phyloP scores from a whole-genome alignment of 2,797 vertebrate species.

The Sebastes vulpes region DNA sequence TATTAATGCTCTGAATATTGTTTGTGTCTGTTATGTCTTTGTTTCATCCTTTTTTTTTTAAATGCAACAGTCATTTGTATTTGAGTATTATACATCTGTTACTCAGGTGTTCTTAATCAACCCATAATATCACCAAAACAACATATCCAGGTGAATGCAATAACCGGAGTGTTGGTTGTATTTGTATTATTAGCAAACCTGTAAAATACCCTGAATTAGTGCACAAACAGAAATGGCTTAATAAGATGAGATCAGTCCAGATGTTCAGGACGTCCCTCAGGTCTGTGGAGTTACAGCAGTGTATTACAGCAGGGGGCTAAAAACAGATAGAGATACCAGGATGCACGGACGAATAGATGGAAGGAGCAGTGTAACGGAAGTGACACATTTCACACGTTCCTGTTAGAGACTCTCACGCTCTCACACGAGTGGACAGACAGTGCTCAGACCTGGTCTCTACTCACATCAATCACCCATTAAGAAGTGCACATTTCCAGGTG shows the following conservation, averaged over 20 bases:
- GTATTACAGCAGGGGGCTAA: constrained; percentile 5
- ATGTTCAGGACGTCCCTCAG: not conserved
- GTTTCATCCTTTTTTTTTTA: not conserved
- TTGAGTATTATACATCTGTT: not conserved
- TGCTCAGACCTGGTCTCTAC: constrained; percentile 47
- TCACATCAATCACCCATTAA: constrained; percentile 42
- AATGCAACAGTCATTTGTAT: not conserved
- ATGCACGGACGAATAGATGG: constrained; percentile 24
- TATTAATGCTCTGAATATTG: too few relatives aligned
- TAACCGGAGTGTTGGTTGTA: not conserved
- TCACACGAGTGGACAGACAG: constrained; percentile 37
- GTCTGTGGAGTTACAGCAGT: not conserved
- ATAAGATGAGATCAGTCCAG: not conserved
- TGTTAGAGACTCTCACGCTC: constrained; percentile 44
- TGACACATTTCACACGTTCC: constrained; percentile 75
- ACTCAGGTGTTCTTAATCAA: not conserved
- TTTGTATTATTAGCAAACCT: not conserved
- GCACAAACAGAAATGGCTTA: not conserved
- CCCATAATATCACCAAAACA: not conserved
- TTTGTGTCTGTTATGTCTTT: not conserved
- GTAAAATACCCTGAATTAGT: not conserved
- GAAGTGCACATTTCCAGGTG: constrained; percentile 68
- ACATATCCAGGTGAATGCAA: too few relatives aligned
- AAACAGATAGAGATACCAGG: not conserved
- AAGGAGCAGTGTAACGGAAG: constrained; percentile 50